Evolutionary conservation across 23 tunicate species (phyloP).

Genomic region (Diplosoma virens): DNA sequence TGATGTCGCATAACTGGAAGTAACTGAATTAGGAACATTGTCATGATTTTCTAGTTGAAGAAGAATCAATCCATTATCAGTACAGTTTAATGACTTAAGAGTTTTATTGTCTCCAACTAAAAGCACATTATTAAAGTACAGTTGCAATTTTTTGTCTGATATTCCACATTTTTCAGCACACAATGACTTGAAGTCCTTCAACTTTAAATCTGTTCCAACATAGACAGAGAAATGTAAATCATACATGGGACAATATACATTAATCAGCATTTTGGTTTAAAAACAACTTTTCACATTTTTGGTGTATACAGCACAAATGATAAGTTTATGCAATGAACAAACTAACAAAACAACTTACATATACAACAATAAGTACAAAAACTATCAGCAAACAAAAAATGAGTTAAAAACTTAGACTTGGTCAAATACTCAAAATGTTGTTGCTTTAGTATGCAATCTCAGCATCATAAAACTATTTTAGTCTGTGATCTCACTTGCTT

Average conservation of each 20-base stretch:
- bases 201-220: constrained; percentile 27
- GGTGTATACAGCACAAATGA: no score
- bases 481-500: no score
- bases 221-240: constrained; percentile 13
- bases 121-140: constrained; percentile 27
- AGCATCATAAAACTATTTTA: no score
- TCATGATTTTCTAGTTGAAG: constrained; percentile 1
- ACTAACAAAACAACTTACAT: no score
- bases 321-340: no score
- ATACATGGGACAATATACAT: constrained; percentile 6
- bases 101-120: constrained; percentile 28
- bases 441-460: no score
- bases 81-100: constrained; percentile 18
- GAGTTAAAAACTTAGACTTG: no score
- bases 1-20: no score
- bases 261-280: constrained; percentile 43
- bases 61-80: constrained; percentile 57
- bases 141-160: constrained; percentile 12
- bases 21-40: not conserved
- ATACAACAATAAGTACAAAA: no score
- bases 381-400: no score
- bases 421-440: no score
- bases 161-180: constrained; percentile 46
- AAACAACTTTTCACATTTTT: no score
- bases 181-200: constrained; percentile 43